Evolutionary conservation across 2,888 invertebrate genomes (phyloP).

Genomic region (Eupithecia abbreviata): DNA sequence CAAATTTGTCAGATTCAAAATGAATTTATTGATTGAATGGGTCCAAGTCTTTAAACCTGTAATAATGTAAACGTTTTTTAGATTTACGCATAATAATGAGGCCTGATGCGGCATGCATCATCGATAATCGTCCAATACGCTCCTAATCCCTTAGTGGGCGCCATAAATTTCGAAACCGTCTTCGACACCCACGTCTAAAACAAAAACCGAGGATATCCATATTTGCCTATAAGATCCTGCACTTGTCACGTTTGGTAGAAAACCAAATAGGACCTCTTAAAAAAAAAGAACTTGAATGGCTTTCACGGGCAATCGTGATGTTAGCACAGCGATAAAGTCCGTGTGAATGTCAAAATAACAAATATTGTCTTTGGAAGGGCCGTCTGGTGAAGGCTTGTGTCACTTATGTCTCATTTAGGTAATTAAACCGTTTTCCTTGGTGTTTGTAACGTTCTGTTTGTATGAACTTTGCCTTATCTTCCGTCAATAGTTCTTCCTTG

Average conservation of each 20-base stretch:
- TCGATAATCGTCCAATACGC: conserved; percentile 47
- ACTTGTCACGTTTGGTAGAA: conserved; percentile 80
- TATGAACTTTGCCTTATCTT: conserved; percentile 40
- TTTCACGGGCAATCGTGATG: conserved; percentile 80
- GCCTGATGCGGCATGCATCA: conserved; percentile 46
- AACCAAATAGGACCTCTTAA: conserved; percentile 75
- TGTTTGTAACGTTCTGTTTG: conserved; percentile 40
- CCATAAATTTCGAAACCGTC: conserved; percentile 54
- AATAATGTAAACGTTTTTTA: conserved; percentile 35
- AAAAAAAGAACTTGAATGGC: conserved; percentile 75
- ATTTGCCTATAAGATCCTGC: conserved; percentile 76
- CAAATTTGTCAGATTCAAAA: conserved; percentile 31
- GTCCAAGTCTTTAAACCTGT: conserved; percentile 27
- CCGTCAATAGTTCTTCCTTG: conserved; percentile 34
- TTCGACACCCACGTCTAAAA: conserved; percentile 66
- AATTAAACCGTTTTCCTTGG: conserved; percentile 61
- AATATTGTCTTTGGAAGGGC: conserved; percentile 72
- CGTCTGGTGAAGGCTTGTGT: conserved; percentile 53
- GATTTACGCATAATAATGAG: conserved; percentile 40
- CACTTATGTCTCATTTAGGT: conserved; percentile 59
- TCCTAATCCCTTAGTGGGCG: conserved; percentile 59
- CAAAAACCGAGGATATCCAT: conserved; percentile 71
- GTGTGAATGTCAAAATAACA: conserved; percentile 84
- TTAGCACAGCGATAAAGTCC: conserved; percentile 79
- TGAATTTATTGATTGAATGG: conserved; percentile 29